These are phyloP conservation scores for Laspeyria flexula DNA, from an alignment of 2,888 invertebrate genomes.

Conservation along the genomic window DNA sequence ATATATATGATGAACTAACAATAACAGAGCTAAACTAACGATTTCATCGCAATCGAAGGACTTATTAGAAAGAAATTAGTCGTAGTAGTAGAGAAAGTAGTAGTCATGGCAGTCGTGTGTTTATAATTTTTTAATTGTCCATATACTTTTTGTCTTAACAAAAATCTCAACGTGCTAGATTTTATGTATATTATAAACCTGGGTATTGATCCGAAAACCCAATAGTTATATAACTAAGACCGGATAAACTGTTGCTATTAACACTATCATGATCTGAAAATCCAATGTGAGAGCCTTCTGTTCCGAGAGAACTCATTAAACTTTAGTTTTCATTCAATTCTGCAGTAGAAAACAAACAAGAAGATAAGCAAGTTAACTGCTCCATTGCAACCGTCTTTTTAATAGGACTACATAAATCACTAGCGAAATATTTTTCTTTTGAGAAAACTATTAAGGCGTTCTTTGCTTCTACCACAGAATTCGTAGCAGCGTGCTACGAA, in stretches of 20 bases:
- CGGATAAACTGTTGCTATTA: not conserved
- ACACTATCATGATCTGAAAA: not conserved
- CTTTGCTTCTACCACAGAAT: conserved; percentile 1
- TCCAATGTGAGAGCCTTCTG: not conserved
- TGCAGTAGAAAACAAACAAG: conserved; percentile 1
- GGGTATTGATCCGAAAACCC: not conserved
- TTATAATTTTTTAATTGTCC: too few relatives aligned
- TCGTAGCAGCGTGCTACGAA: conserved; percentile 16
- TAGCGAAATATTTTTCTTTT: conserved; percentile 10
- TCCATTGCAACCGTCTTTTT: conserved; percentile 1
- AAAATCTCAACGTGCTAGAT: too few relatives aligned
- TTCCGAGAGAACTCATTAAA: not conserved
- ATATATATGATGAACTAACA: too few relatives aligned
- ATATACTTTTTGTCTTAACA: too few relatives aligned
- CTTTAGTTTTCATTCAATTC: conserved; percentile 1
- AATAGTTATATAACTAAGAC: not conserved
- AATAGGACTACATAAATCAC: conserved; percentile 5
- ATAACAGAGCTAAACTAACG: too few relatives aligned
- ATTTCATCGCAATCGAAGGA: too few relatives aligned
- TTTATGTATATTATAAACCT: too few relatives aligned
- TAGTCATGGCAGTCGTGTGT: too few relatives aligned
- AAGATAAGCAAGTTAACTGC: not conserved
- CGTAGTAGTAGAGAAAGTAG: too few relatives aligned
- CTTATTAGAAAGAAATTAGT: too few relatives aligned
- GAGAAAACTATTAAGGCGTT: conserved; percentile 3